Evolutionary conservation across 1,140 invertebrate genomes (phyloP), one percentile per base, ranked within the genome.

Genomic region (Aphelenchoides besseyi): DNA sequence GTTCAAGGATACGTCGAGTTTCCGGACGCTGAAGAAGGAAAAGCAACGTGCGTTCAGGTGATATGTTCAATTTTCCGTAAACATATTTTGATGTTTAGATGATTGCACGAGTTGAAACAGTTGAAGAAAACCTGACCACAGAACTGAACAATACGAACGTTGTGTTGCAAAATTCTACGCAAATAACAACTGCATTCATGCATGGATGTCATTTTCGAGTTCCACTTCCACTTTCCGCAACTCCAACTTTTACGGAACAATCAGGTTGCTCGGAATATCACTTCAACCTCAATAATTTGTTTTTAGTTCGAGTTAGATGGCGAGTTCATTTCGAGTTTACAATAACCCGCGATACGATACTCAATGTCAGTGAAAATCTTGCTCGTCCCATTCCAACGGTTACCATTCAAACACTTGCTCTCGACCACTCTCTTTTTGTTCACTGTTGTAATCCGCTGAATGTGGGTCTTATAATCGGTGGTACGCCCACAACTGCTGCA

Each of bases 231-330:
- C 35, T 81, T 37, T 76, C 64, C 16, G 73, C 69, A 23, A 61
- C 71, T 5, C 82, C 81, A 3, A 79, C 78, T 12, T 83, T 83
- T 69, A 64, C 75, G 16, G 82, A 79, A 23, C 75, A 84, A 66
- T 59, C 67, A 3, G 80, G 80, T 83, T 35, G n/a, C n/a, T n/a
- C n/a, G n/a, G n/a, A 30, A 53, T 59, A 30, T 23, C 16, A 69
- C 2, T 35, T 37, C 9, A 72, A 72, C 0, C 28, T 33, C n/a
- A 26, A 69, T 9, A 41, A 2, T 70, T 79, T 23, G 16, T 12
- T 76, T 82, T 54, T 66, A 80, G 81, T 84, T 59, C 72, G 81
- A 68, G 33, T 84, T n/a, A 72, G 73, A 52, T 83, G 82, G 82
- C 63, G 79, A 37, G 55, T 83, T 36, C 79, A 79, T 30, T 83